Evolutionary conservation across 2,797 vertebrate species (phyloP), one percentile per base, ranked within the genome.

Genomic region (Macroramphosus scolopax): DNA sequence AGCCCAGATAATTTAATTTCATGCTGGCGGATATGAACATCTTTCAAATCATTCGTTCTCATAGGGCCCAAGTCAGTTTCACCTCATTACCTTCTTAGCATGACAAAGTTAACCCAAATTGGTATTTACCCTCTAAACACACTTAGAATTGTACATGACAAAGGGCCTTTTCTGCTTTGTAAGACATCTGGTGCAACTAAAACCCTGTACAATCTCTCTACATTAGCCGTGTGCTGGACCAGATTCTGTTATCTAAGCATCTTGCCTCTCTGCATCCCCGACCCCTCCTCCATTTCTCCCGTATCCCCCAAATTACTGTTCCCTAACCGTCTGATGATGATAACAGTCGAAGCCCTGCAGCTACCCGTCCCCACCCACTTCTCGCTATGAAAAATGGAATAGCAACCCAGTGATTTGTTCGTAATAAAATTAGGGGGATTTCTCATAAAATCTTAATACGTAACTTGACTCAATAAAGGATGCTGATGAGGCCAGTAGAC

Each of bases 361-460:
- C 64, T 78, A 78, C 16, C 48, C 32, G 14, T 32, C 45, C 26
- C 18, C 15, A 54, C 50, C 53, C 55, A 40, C 25, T 44, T 47
- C 58, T 54, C 9, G 72, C 65, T 40, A 53, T 79, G 67, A 80
- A 90, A 84, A 80, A 90, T 82, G 84, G 88, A 80, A 84, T 68
- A 66, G 53, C 68, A 63, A 56, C 32, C 33, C 18, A 22, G 63
- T 81, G 75, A 78, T 80, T 81, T 72, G 76, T 77, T 79, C 82
- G 82, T 92, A 83, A 86, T 72, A 17, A 90, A 92, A 94, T 93
- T 89, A 93, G 86, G 66, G 72, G 84, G 75, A 76, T 86, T 86
- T 80, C 86, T 92, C 89, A 90, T 89, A 91, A 89, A 75, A 89
- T n/a, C 83, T 86, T 92, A 92, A 94, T 93, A 90, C 90, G 91